Conservation (phyloP, 2,888 invertebrate genomes). For the Metopia argyrocephala region DNA sequence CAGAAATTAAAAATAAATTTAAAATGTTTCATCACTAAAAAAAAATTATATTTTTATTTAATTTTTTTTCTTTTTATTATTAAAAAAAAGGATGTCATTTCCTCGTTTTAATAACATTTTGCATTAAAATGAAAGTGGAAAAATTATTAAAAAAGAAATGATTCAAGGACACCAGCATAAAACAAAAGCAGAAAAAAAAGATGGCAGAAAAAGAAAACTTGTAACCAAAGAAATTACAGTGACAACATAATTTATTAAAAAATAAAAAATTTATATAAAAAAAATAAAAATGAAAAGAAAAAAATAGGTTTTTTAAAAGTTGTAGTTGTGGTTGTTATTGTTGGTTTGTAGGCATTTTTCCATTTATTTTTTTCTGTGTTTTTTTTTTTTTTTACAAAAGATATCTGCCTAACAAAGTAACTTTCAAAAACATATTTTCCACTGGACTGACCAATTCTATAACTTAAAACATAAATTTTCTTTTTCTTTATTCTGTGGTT, state of each 20-base stretch:
- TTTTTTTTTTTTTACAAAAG: background rate
- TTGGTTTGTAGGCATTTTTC: background rate
- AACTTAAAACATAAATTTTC: background rate
- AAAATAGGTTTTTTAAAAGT: constrained; percentile 28
- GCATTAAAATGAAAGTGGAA: background rate
- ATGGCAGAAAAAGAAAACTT: background rate
- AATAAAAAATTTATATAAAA: too few relatives aligned
- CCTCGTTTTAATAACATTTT: background rate
- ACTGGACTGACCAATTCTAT: constrained; percentile 44
- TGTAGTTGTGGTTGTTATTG: background rate
- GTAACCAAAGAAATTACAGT: constrained; percentile 1
- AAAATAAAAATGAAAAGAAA: constrained; percentile 13
- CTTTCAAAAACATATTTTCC: constrained; percentile 36
- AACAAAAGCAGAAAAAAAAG: background rate
- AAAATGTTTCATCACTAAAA: background rate
- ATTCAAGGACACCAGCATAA: background rate
- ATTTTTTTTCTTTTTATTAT: background rate
- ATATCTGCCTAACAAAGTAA: background rate
- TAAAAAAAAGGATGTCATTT: background rate
- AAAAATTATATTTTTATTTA: background rate
- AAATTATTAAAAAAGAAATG: background rate
- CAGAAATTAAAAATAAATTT: background rate
- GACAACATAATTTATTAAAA: constrained; percentile 21
- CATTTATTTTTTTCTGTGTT: background rate
- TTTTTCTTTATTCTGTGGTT: background rate